Evolutionary conservation across 1,140 invertebrate genomes (phyloP).

Genomic region (Cydia fagiglandana): DNA sequence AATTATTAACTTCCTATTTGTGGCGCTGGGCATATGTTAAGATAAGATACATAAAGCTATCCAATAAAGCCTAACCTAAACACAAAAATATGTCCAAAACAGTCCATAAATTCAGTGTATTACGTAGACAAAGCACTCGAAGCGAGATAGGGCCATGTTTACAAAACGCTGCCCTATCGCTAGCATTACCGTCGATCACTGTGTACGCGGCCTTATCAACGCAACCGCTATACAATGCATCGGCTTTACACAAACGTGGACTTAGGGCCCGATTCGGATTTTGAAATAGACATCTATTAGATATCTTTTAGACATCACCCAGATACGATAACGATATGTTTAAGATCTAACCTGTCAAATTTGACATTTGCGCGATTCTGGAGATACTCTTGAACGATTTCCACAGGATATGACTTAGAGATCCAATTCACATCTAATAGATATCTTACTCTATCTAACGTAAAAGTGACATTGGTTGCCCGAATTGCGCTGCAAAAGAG

Average conservation of each 20-base stretch:
- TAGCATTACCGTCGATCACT: conserved; percentile 24
- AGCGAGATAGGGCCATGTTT: conserved; percentile 26
- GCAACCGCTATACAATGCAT: not conserved
- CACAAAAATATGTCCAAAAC: conserved; percentile 27
- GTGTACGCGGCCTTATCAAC: conserved; percentile 19
- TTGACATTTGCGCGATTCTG: too few relatives aligned
- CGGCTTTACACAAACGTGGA: not conserved
- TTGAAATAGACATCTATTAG: too few relatives aligned
- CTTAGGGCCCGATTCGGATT: too few relatives aligned
- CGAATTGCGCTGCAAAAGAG: too few relatives aligned
- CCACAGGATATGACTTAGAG: too few relatives aligned
- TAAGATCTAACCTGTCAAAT: too few relatives aligned
- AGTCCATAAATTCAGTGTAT: conserved; percentile 31
- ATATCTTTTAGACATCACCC: too few relatives aligned
- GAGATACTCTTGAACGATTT: too few relatives aligned
- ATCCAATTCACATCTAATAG: too few relatives aligned
- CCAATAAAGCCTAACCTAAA: not conserved
- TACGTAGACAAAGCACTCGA: conserved; percentile 28
- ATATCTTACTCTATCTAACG: too few relatives aligned
- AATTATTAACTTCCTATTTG: not conserved
- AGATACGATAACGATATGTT: too few relatives aligned
- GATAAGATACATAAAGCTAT: conserved; percentile 19
- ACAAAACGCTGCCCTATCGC: conserved; percentile 28
- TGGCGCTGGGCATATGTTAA: not conserved
- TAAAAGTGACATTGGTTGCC: too few relatives aligned